phyloP scores from a whole-genome alignment of 2,888 invertebrate species.

The Conistra vaccinii region DNA sequence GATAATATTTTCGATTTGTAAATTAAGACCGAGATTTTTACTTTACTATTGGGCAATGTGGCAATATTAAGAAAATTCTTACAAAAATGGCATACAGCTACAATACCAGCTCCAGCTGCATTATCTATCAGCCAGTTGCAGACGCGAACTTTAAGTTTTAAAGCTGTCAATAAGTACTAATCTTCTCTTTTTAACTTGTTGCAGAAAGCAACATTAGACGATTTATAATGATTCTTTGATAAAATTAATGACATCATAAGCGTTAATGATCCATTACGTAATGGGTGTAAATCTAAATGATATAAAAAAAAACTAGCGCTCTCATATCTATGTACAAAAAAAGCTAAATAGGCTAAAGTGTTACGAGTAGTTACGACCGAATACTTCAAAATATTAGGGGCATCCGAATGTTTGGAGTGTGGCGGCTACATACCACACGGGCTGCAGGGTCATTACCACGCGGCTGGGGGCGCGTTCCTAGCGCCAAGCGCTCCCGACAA shows the following conservation, averaged over 20 bases:
- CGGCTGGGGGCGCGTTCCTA: conserved; percentile 75
- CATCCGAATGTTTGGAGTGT: conserved; percentile 42
- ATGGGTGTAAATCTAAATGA: too few relatives aligned
- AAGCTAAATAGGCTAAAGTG: background rate
- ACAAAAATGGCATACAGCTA: background rate
- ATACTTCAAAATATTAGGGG: conserved; percentile 23
- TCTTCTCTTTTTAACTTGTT: too few relatives aligned
- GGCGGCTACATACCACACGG: conserved; percentile 72
- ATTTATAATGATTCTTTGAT: too few relatives aligned
- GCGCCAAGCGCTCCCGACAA: conserved; percentile 69
- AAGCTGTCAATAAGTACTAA: too few relatives aligned
- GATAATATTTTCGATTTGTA: background rate
- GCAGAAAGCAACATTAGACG: too few relatives aligned
- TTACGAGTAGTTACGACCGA: conserved; percentile 20
- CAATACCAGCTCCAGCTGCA: too few relatives aligned
- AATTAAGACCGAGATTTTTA: conserved; percentile 4
- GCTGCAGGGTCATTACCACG: conserved; percentile 80
- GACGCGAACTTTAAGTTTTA: too few relatives aligned
- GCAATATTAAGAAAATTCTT: background rate
- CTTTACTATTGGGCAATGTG: too few relatives aligned
- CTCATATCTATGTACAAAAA: background rate
- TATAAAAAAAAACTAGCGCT: background rate
- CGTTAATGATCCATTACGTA: too few relatives aligned
- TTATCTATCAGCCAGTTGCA: too few relatives aligned
- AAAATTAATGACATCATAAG: too few relatives aligned